Evolutionary conservation across 2,888 invertebrate genomes (phyloP).

Genomic region (Oxyscelio sp.): DNA sequence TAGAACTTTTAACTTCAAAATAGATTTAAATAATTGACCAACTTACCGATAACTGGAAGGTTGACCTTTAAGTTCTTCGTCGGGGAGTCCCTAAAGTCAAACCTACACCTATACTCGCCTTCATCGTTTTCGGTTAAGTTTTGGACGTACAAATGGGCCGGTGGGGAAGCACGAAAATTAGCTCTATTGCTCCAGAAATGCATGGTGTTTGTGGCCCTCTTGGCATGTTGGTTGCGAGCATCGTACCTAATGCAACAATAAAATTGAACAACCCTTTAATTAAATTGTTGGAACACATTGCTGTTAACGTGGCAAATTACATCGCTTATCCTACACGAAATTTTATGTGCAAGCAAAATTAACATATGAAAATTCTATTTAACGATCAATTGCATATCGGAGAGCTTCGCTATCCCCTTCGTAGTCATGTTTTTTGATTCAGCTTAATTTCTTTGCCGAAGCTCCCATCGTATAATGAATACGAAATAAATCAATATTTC

Average conservation of each 20-base stretch:
- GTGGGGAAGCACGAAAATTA: constrained; percentile 90
- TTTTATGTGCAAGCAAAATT: constrained; percentile 28
- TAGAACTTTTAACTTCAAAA: too few species aligned
- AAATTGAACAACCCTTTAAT: constrained; percentile 63
- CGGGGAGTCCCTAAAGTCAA: constrained; percentile 93
- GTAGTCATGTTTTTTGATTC: background rate
- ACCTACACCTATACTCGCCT: constrained; percentile 92
- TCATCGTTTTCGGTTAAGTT: constrained; percentile 89
- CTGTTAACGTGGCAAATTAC: constrained; percentile 44
- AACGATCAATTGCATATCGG: constrained; percentile 3
- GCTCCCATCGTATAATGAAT: constrained; percentile 7
- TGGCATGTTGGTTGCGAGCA: constrained; percentile 90
- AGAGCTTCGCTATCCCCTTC: background rate
- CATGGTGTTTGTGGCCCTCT: constrained; percentile 90
- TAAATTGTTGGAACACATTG: constrained; percentile 47
- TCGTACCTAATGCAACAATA: constrained; percentile 90
- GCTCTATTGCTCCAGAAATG: constrained; percentile 90
- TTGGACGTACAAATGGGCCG: constrained; percentile 89
- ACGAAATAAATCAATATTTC: constrained; percentile 47
- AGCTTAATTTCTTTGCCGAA: constrained; percentile 8
- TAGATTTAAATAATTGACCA: constrained; percentile 23
- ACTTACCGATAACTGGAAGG: constrained; percentile 93
- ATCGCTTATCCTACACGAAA: constrained; percentile 30
- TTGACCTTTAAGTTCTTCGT: constrained; percentile 93
- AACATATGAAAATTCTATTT: constrained; percentile 29